Evolutionary conservation across 2,113 vertebrate genomes (phyloP).

Genomic region (Spheniscus mendiculus): DNA sequence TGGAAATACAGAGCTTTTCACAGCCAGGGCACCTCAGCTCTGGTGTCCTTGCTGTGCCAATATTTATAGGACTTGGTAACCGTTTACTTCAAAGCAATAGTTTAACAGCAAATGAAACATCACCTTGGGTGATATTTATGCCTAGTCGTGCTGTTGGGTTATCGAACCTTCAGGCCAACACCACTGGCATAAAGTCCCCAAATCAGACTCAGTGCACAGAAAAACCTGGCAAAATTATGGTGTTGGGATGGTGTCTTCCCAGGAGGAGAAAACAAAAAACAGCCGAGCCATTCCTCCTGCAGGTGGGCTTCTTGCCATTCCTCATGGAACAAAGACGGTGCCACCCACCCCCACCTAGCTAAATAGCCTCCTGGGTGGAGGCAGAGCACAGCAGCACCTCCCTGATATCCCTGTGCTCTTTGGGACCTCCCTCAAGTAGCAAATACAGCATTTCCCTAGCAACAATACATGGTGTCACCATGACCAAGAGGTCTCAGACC

Average conservation of each 20-base stretch:
- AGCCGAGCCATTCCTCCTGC: not conserved
- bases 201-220: not conserved
- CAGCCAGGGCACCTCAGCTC: not conserved
- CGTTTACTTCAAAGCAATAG: not conserved
- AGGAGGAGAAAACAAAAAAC: not conserved
- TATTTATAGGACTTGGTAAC: not conserved
- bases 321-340: not conserved
- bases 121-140: not conserved
- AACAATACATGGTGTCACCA: fast-evolving
- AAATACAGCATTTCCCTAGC: not conserved
- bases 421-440: not conserved
- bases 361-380: not conserved
- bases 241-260: not conserved
- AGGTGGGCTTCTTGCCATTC: not conserved
- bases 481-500: not conserved
- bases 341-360: not conserved
- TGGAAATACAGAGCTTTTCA: not conserved
- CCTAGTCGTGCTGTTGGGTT: not conserved
- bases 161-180: not conserved
- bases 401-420: not conserved
- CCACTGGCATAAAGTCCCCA: not conserved
- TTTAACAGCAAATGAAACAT: not conserved
- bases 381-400: not conserved
- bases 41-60: not conserved
- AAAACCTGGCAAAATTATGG: not conserved